Base-by-base conservation (phyloP, 2,113 vertebrate species). In the Eclectus roratus region DNA sequence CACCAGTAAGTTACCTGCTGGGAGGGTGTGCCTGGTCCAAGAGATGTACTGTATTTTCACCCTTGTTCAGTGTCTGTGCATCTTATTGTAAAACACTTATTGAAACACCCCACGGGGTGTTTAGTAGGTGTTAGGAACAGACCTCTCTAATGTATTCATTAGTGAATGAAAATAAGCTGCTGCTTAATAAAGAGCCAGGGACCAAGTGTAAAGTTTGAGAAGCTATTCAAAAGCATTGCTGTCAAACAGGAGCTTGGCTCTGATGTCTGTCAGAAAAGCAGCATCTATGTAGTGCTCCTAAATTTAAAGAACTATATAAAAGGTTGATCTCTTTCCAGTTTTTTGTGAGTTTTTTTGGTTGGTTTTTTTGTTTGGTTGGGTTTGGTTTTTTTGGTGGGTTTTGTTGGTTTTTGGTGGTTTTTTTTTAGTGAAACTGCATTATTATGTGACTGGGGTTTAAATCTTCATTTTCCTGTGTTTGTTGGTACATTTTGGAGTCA, bases 21-120 rank as follows among this genome's bases (percentile, higher is more conserved):
- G 12, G 24, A 29, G 6, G 13, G 3, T 16, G 43, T n/a, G 14
- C 20, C 20, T 7, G 2, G 3, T 55, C 16, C 8, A 6, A 39
- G 49, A 50, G 50, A 31, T 4, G 31, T 49, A 11, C 9, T 71
- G 49, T 41, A 44, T 73, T 80, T 95, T 93, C 53, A 66, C 33
- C 15, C 13, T 17, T 1, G 0, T 46, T 60, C n/a, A 8, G 44
- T 1, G 1, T 46, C 24, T 33, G 21, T 49, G 41, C 37, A 10
- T 65, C 17, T 55, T 8, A 13, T 5, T 92, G 85, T 56, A 6
- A 18, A 53, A 33, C 41, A 74, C 69, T 44, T 35, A 2, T 4
- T 78, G 80, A 69, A 72, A 37, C n/a, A 21, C 44, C 28, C 53
- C 4, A 2, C 2, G 64, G 68, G 35, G 17, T 71, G 37, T 60